Conservation (phyloP, 2,797 vertebrate species). For the Buceros bicornis region DNA sequence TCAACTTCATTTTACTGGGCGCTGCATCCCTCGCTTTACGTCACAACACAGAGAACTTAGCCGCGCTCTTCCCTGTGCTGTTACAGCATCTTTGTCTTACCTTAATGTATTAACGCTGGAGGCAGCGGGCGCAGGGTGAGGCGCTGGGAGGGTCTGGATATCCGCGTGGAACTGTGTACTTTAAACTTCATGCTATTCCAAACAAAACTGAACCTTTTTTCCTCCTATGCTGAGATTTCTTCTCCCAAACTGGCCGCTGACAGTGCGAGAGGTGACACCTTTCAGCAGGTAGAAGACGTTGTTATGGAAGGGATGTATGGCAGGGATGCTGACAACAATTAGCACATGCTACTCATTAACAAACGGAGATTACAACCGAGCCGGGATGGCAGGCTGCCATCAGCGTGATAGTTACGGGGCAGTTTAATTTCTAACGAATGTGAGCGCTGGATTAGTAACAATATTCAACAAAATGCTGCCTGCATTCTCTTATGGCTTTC, state of each 20-base stretch:
- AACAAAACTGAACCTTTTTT: neutral
- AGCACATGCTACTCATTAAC: slow-evolving; percentile 98
- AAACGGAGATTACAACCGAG: slow-evolving; percentile 92
- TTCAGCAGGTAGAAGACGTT: slow-evolving; percentile 83
- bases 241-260: slow-evolving; percentile 20
- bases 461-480: slow-evolving; percentile 86
- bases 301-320: slow-evolving; percentile 80
- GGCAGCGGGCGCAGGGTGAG: neutral
- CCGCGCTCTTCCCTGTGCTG: neutral
- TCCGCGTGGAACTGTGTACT: neutral
- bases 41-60: slow-evolving; percentile 21
- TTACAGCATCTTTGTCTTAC: slow-evolving; percentile 40
- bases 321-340: slow-evolving; percentile 92
- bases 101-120: slow-evolving; percentile 47
- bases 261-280: slow-evolving; percentile 71
- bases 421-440: slow-evolving; percentile 87
- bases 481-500: slow-evolving; percentile 90
- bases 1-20: slow-evolving; percentile 12
- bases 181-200: neutral
- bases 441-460: slow-evolving; percentile 83
- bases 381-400: slow-evolving; percentile 90
- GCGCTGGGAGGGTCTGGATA: neutral
- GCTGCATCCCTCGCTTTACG: slow-evolving; percentile 9
- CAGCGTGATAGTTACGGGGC: slow-evolving; percentile 78
- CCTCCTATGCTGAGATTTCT: neutral